Percentiles rank a stretch among this genome's conserved stretches.
Evolutionary conservation across 2,888 invertebrate genomes (phyloP).

Genomic region (Dasysyrphus albostriatus): DNA sequence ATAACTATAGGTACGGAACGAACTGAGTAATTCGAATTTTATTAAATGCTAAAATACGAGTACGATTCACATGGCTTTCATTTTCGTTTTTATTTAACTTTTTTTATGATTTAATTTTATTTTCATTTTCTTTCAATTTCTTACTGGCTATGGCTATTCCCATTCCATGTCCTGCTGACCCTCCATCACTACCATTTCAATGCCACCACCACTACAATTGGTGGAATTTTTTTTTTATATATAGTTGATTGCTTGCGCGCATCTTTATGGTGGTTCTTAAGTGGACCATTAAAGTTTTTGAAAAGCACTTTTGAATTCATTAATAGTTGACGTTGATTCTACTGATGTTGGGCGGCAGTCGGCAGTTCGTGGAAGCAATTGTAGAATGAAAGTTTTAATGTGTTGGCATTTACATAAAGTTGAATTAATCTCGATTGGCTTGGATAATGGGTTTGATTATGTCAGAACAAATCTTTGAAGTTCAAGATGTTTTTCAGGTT

Average conservation of each 20-base stretch:
- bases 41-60: conserved; percentile 62
- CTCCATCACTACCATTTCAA: background rate
- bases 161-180: background rate
- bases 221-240: background rate
- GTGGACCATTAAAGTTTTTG: conserved; percentile 69
- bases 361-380: conserved; percentile 34
- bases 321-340: conserved; percentile 54
- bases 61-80: conserved; percentile 60
- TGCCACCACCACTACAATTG: background rate
- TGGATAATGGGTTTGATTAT: conserved; percentile 53
- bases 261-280: conserved; percentile 65
- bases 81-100: conserved; percentile 29
- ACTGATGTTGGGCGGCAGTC: background rate
- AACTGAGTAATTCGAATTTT: conserved; percentile 61
- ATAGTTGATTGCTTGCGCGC: conserved; percentile 48
- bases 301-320: conserved; percentile 72
- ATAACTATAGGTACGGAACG: background rate
- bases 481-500: background rate
- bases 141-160: conserved; percentile 3
- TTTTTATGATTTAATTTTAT: conserved; percentile 49
- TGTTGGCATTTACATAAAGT: conserved; percentile 63
- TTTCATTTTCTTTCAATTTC: conserved; percentile 21
- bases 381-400: conserved; percentile 56
- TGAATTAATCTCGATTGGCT: conserved; percentile 61
- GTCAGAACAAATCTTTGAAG: conserved; percentile 24